A percentile compares a stretch with the other conserved stretches of the same genome.
These are phyloP conservation scores for Perizoma affinitatum DNA, from an alignment of 2,888 invertebrate species.

Conservation along the genomic window DNA sequence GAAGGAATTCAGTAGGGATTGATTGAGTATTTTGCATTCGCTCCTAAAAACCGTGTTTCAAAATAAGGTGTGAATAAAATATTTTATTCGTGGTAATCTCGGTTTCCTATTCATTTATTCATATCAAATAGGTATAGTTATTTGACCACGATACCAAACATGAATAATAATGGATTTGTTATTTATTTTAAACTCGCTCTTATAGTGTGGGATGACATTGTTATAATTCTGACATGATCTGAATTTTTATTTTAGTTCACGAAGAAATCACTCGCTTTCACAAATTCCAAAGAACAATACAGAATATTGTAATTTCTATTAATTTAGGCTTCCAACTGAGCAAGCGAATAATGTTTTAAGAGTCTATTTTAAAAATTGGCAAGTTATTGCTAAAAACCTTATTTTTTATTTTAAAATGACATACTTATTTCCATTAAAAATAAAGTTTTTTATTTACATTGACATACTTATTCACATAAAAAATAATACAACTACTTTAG, in stretches of 20 bases:
- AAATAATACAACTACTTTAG: too few relatives aligned
- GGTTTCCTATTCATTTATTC: slow-evolving; percentile 21
- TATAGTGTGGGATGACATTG: slow-evolving; percentile 35
- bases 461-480: too few relatives aligned
- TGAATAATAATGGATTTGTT: slow-evolving; percentile 13
- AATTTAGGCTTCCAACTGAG: not conserved
- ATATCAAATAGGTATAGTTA: slow-evolving; percentile 15
- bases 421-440: too few relatives aligned
- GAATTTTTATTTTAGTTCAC: slow-evolving; percentile 32
- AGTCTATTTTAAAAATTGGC: too few relatives aligned
- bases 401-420: too few relatives aligned
- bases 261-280: slow-evolving; percentile 1
- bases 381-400: too few relatives aligned
- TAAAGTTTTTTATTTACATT: too few relatives aligned
- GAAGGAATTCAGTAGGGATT: too few relatives aligned
- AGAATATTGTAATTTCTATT: slow-evolving; percentile 12
- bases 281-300: slow-evolving; percentile 19
- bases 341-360: too few relatives aligned
- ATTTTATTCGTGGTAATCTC: slow-evolving; percentile 8
- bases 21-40: too few relatives aligned
- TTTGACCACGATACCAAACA: slow-evolving; percentile 4
- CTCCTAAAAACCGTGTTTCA: too few relatives aligned
- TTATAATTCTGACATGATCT: slow-evolving; percentile 33
- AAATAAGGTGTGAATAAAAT: slow-evolving; percentile 2
- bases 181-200: slow-evolving; percentile 18